Percentiles rank a stretch among this genome's conserved stretches.
Conservation (phyloP, 1,140 invertebrate genomes). For the Popillia japonica region DNA sequence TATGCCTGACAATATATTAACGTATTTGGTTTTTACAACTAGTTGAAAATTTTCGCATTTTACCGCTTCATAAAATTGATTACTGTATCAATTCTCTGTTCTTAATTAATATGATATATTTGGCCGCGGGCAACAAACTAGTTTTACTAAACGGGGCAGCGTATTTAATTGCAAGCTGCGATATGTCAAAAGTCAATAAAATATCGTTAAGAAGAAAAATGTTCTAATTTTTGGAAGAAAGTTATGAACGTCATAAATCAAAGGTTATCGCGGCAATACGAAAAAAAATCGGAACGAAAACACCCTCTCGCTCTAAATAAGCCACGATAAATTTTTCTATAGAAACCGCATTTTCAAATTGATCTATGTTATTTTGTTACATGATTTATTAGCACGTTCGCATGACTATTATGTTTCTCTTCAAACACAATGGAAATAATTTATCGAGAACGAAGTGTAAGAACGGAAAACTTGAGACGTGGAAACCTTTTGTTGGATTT, state of each 20-base stretch:
- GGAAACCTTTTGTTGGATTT: constrained; percentile 10
- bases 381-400: constrained; percentile 36
- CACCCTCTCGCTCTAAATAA: constrained; percentile 2
- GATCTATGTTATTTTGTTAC: constrained; percentile 21
- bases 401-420: constrained; percentile 33
- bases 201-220: neutral
- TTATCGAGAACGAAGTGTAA: neutral
- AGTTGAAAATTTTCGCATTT: no score
- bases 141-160: no score
- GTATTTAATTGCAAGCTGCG: neutral
- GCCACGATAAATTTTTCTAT: constrained; percentile 11
- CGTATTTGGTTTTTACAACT: no score
- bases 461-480: constrained; percentile 8
- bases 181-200: neutral
- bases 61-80: no score
- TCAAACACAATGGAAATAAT: constrained; percentile 17
- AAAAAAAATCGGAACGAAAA: neutral
- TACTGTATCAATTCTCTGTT: no score
- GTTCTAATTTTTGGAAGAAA: neutral
- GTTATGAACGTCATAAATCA: neutral
- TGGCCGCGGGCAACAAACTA: no score
- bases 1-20: no score
- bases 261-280: neutral
- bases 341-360: constrained; percentile 21
- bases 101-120: no score